Percentiles rank a stretch among this genome's conserved stretches.
These are phyloP conservation scores for Belonocnema kinseyi DNA, from an alignment of 1,140 invertebrate genomes.

Conservation along the genomic window DNA sequence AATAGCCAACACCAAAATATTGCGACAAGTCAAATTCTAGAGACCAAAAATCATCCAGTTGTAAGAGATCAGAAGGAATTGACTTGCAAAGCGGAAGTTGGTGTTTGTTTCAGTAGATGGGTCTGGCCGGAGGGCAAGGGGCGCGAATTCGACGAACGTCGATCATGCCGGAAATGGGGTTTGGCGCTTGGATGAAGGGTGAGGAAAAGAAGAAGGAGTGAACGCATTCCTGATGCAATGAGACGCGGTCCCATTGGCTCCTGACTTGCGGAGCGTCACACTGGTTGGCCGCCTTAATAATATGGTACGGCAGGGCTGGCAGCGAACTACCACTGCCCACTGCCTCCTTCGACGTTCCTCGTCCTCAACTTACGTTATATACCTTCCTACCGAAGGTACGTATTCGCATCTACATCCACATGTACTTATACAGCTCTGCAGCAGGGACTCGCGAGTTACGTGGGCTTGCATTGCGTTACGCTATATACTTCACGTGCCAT, in stretches of 20 bases:
- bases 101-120: neutral
- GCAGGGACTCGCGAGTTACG: neutral
- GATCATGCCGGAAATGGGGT: slow-evolving; percentile 63
- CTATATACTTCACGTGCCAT: slow-evolving; percentile 30
- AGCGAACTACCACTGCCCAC: slow-evolving; percentile 53
- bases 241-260: slow-evolving; percentile 68
- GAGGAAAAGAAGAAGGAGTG: slow-evolving; percentile 55
- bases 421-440: neutral
- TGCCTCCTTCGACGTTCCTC: slow-evolving; percentile 41
- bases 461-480: slow-evolving; percentile 18
- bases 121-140: slow-evolving; percentile 32
- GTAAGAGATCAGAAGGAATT: neutral
- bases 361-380: slow-evolving; percentile 11
- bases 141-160: slow-evolving; percentile 48
- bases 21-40: too few relatives aligned
- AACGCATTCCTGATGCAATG: slow-evolving; percentile 64
- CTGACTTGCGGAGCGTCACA: slow-evolving; percentile 66
- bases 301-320: slow-evolving; percentile 62
- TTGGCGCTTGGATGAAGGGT: slow-evolving; percentile 51
- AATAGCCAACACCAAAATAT: too few relatives aligned
- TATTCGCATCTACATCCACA: slow-evolving; percentile 17
- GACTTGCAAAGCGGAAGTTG: slow-evolving; percentile 21
- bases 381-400: slow-evolving; percentile 9
- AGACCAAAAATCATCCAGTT: neutral
- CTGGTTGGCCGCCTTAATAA: slow-evolving; percentile 72